Base-by-base conservation (phyloP, 2,888 invertebrate genomes). In the Serrognathus titanus region DNA sequence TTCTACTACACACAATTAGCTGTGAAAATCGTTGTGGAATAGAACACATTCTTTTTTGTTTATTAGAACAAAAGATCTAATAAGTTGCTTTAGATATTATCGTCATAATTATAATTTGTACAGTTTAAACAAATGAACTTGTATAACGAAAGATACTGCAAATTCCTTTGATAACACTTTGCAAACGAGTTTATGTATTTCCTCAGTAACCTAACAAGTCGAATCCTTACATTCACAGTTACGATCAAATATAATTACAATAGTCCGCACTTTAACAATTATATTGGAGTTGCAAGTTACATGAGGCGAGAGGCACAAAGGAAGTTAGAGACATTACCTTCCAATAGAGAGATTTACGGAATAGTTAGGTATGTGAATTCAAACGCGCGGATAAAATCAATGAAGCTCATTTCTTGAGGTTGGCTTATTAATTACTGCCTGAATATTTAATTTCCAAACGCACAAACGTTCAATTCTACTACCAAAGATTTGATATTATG, bases 241-340 rank as follows among this genome's bases (percentile, higher is more conserved):
- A 20, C 49, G 38, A 49, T 49, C 36, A 39, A 49, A 49, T 49
- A 38, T 49, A 38, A 12, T 38, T 36, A 49, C 45, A 37, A 36
- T 11, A 37, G 49, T 49, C 38, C 49, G 49, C 49, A 16, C 38
- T 49, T 38, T 37, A 49, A 49, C 38, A 49, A 49, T 49, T 49
- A 49, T 36, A 37, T 35, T 48, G 35, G n/a, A 16, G 48, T 48
- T 48, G 11, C 35, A 48, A 43, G 43, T 11, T 43, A 43, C 13
- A 20, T n/a, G 13, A 43, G 40, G 40, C 13, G 40, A 40, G 40
- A 11, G 40, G 40, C 13, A 40, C 40, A 40, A 40, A 40, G 43
- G 43, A 43, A 43, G 43, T 10, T 43, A 43, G 43, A 43, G 20
- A 11, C 43, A 43, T 13, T 16, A 13, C 16, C 20, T 43, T 20